Evolutionary conservation across 1,140 invertebrate species (phyloP), one percentile per base, ranked within the genome.

Genomic region (Heliconius himera): DNA sequence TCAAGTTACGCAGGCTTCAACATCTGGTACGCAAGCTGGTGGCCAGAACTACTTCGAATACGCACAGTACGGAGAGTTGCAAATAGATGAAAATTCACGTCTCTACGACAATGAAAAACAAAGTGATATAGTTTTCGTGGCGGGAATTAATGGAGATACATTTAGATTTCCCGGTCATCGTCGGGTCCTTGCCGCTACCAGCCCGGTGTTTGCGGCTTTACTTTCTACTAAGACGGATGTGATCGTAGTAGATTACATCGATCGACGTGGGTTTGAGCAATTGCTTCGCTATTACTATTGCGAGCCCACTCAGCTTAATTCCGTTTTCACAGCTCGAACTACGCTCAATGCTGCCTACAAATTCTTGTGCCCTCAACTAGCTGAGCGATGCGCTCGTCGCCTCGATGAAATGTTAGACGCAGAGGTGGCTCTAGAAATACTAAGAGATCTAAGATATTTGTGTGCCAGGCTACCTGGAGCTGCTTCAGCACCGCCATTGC

Each of bases 161-260:
- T 96, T 96, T 95, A 93, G 96, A 73, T 96, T 97, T 82, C 96
- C 96, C 3, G 96, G 96, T 6, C 96, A 97, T 88, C 95, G 95
- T 1, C 95, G 95, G 51, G 95, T 97, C 2, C 92, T 97, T 29
- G 95, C 95, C 71, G 96, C 96, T 82, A 96, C 96, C 8, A 96
- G 96, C 78, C 93, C 93, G 4, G 91, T 94, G 0, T 94, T 93
- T 80, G 92, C 91, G 1, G 87, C 93, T 9, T 81, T 94, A 33
- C 86, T 94, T 8, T 81, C 88, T 22, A 95, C 94, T 66, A 95
- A 95, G 26, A 90, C 95, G 26, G 95, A 93, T 88, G 83, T 95
- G 81, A 88, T 94, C 83, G 85, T 90, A 76, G 79, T 97, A 22
- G 92, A 95, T 75, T 96, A 97, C 84, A 94, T 97, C 5, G 96